These are phyloP conservation scores for Hydrolagus affinis DNA, from an alignment of 2,113 vertebrate genomes.

Conservation along the genomic window DNA sequence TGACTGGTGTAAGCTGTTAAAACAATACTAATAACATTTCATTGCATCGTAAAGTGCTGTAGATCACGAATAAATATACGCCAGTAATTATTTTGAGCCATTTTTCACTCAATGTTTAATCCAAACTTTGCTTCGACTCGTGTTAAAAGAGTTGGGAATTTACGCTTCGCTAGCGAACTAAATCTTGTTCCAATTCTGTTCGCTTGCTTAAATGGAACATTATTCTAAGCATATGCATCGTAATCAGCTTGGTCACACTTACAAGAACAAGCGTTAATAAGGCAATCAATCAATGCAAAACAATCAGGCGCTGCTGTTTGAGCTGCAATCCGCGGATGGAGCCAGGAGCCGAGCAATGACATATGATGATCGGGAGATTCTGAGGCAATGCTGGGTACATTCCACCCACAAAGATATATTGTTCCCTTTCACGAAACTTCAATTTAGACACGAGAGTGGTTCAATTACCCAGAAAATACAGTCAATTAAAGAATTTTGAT, in stretches of 20 bases:
- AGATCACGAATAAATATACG: not conserved
- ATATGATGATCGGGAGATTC: conserved; percentile 27
- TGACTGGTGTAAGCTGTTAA: not conserved
- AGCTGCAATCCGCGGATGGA: conserved; percentile 39
- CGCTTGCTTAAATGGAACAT: conserved; percentile 88
- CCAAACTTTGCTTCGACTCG: conserved; percentile 14
- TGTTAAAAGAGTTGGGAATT: conserved; percentile 3
- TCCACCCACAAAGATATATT: conserved; percentile 18
- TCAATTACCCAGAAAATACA: conserved; percentile 79
- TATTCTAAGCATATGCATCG: conserved; percentile 98
- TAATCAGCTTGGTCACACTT: conserved; percentile 98
- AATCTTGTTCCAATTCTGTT: conserved; percentile 60
- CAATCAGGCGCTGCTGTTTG: conserved; percentile 49
- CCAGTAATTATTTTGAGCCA: not conserved
- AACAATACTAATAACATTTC: not conserved
- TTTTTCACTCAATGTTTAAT: not conserved
- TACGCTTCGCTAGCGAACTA: conserved; percentile 45
- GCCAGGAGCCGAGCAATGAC: conserved; percentile 35
- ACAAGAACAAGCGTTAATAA: conserved; percentile 99
- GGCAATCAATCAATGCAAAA: conserved; percentile 90
- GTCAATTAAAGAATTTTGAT: conserved; percentile 87
- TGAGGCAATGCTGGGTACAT: conserved; percentile 3
- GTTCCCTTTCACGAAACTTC: conserved; percentile 45
- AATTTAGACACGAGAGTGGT: conserved; percentile 66
- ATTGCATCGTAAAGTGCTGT: not conserved